These are phyloP conservation scores for Epinephelus awoara DNA, from an alignment of 2,797 vertebrate species.

Conservation along the genomic window DNA sequence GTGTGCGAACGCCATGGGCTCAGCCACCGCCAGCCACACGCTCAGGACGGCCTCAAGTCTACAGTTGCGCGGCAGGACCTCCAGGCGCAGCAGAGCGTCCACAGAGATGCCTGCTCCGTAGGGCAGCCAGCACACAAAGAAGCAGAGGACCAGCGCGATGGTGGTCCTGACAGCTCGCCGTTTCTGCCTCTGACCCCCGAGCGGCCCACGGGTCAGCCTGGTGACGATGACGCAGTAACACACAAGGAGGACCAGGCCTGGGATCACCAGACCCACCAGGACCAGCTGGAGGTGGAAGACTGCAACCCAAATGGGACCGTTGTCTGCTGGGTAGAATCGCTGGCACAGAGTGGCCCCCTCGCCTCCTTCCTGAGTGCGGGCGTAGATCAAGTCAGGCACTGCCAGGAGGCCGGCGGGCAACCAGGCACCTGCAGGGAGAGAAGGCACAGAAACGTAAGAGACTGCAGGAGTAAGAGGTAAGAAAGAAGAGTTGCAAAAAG, in stretches of 20 bases:
- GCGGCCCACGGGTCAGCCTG: conserved; percentile 92
- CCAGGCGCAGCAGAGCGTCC: conserved; percentile 91
- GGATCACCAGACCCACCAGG: conserved; percentile 93
- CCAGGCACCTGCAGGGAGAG: conserved; percentile 75
- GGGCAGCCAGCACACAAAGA: conserved; percentile 97
- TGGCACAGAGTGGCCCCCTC: conserved; percentile 88
- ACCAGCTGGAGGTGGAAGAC: conserved; percentile 95
- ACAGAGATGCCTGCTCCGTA: conserved; percentile 93
- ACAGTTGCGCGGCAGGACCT: conserved; percentile 90
- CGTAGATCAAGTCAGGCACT: conserved; percentile 94
- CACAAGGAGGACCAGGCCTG: conserved; percentile 93
- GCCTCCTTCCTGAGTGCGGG: conserved; percentile 82
- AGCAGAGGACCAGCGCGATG: conserved; percentile 94
- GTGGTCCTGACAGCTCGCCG: conserved; percentile 96
- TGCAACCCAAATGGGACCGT: conserved; percentile 86
- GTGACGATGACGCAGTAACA: conserved; percentile 98
- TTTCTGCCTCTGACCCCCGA: conserved; percentile 96
- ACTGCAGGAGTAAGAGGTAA: not conserved
- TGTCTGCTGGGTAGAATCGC: conserved; percentile 89
- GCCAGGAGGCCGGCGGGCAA: conserved; percentile 92
- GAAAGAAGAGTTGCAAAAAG: not conserved
- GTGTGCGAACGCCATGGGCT: conserved; percentile 96
- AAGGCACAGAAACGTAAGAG: conserved; percentile 5
- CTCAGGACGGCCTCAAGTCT: conserved; percentile 87
- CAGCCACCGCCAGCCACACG: conserved; percentile 93